Conservation (phyloP, 2,797 vertebrate species). For the Trachurus trachurus region DNA sequence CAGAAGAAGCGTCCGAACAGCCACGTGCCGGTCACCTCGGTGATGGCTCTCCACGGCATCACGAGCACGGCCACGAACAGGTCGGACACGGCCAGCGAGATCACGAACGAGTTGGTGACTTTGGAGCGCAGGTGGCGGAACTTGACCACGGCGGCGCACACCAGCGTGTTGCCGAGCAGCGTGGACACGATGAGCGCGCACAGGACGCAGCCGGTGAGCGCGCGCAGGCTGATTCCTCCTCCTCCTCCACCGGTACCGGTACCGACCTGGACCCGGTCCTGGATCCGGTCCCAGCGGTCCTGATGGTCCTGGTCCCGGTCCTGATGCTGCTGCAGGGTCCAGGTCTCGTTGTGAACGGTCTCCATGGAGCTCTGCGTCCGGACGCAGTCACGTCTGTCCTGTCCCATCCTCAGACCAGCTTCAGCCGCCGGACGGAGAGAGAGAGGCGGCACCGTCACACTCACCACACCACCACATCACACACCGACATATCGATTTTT, state of each 20-base stretch:
- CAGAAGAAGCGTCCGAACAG: slow-evolving; percentile 88
- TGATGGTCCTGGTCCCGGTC: slow-evolving; percentile 21
- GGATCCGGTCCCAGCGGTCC: slow-evolving; percentile 18
- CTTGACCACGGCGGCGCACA: slow-evolving; percentile 84
- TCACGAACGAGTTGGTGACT: slow-evolving; percentile 87
- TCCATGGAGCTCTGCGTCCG: slow-evolving; percentile 56
- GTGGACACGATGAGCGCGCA: slow-evolving; percentile 85
- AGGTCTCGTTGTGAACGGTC: slow-evolving; percentile 55
- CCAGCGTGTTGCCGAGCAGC: slow-evolving; percentile 86
- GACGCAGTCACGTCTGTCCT: neutral
- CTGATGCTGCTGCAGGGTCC: neutral
- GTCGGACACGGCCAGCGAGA: slow-evolving; percentile 88
- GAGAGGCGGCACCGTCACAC: too few species aligned
- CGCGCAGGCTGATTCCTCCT: slow-evolving; percentile 56
- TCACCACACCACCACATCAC: too few species aligned
- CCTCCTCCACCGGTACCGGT: slow-evolving; percentile 10
- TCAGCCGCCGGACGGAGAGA: neutral
- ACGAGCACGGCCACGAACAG: slow-evolving; percentile 88
- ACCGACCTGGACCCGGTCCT: slow-evolving; percentile 9
- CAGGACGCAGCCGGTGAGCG: slow-evolving; percentile 83
- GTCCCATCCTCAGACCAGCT: neutral
- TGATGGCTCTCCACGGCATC: slow-evolving; percentile 88
- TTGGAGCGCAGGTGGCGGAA: slow-evolving; percentile 88
- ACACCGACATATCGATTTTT: too few species aligned
- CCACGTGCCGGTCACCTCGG: slow-evolving; percentile 84